Evolutionary conservation across 1,140 invertebrate genomes (phyloP).

Genomic region (Lordiphosa clarofinis): DNA sequence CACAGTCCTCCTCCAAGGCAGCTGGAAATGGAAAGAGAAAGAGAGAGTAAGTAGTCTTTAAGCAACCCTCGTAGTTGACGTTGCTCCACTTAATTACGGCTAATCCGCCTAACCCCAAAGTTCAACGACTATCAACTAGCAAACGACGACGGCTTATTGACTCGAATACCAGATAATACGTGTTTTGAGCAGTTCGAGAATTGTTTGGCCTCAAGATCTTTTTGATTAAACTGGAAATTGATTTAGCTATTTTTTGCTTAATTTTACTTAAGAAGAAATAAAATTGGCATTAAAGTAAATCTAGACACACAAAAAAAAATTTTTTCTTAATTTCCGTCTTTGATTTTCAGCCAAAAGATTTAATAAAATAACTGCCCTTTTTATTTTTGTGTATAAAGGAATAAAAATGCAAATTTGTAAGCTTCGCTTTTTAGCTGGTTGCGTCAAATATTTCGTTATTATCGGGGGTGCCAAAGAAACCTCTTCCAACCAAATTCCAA

Average conservation of each 20-base stretch:
- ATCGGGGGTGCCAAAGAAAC: no score
- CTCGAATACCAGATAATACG: slow-evolving; percentile 30
- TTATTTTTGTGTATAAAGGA: no score
- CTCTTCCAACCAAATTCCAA: no score
- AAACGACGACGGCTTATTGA: neutral
- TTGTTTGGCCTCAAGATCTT: slow-evolving; percentile 2
- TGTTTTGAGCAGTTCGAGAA: slow-evolving; percentile 24
- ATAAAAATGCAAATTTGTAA: no score
- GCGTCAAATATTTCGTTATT: no score
- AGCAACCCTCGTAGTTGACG: neutral
- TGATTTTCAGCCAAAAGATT: no score
- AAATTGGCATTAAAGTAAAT: no score
- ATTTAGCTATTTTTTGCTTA: neutral
- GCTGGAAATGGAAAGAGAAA: slow-evolving; percentile 70
- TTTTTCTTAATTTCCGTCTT: no score
- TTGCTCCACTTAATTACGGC: slow-evolving; percentile 45
- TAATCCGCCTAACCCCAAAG: slow-evolving; percentile 25
- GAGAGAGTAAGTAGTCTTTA: neutral
- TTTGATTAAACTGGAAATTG: neutral
- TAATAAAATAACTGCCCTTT: no score
- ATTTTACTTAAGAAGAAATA: no score
- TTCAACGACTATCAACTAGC: slow-evolving; percentile 38
- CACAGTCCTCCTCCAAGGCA: slow-evolving; percentile 87
- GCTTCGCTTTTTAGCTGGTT: no score
- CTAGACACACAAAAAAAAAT: no score